Conservation (phyloP, 2,797 vertebrate species). For the Coregonus sp. region DNA sequence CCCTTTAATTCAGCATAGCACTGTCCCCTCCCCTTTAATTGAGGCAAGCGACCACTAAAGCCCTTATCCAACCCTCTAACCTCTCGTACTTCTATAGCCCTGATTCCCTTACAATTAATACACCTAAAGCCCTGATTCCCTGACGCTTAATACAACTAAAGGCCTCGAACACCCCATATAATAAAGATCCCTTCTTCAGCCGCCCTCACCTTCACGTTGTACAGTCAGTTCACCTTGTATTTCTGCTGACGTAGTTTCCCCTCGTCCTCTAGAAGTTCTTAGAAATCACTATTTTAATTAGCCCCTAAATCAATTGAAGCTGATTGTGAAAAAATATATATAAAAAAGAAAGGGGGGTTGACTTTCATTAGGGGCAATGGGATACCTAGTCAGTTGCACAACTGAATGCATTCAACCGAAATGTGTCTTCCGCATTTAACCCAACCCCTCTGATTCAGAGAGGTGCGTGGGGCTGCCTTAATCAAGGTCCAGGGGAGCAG, state of each 20-base stretch:
- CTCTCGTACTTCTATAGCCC: background rate
- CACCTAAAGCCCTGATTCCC: background rate
- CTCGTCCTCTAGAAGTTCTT: constrained; percentile 4
- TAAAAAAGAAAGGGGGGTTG: constrained; percentile 11
- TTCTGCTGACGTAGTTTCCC: constrained; percentile 15
- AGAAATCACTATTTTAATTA: constrained; percentile 14
- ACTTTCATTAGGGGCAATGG: constrained; percentile 16
- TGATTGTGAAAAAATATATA: constrained; percentile 11
- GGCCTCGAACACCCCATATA: background rate
- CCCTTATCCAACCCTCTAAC: background rate
- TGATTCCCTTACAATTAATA: background rate
- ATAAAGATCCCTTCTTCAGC: background rate
- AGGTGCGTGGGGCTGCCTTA: too few species aligned
- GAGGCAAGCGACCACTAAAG: background rate
- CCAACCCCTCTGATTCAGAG: too few species aligned
- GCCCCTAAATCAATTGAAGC: constrained; percentile 44
- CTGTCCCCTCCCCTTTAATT: too few species aligned
- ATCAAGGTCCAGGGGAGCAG: too few species aligned
- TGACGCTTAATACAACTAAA: too few species aligned
- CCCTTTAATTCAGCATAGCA: background rate
- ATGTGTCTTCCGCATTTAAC: too few species aligned
- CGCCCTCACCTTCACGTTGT: background rate
- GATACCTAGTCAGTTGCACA: background rate
- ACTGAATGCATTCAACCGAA: too few species aligned
- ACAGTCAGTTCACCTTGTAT: background rate